These are phyloP conservation scores for Mormyrus iriodes DNA, from an alignment of 2,113 vertebrate genomes.

Conservation along the genomic window DNA sequence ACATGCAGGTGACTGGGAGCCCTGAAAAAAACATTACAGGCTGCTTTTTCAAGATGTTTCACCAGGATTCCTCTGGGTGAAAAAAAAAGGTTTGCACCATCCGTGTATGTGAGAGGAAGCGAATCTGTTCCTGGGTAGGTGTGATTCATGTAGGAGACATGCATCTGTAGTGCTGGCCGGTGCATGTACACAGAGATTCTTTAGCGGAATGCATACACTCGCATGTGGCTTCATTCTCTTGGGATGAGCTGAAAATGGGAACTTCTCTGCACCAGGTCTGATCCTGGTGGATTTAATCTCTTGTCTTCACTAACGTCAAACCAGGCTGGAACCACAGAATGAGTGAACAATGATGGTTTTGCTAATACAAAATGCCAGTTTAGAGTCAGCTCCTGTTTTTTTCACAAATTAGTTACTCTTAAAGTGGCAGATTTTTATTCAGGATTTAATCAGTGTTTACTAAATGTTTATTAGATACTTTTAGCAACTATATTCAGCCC, in stretches of 20 bases:
- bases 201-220: not conserved
- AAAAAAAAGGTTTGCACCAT: not conserved
- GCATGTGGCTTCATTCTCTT: not conserved
- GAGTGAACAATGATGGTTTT: not conserved
- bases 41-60: constrained; percentile 6
- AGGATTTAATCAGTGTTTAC: not conserved
- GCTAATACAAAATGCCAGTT: not conserved
- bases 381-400: not conserved
- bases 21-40: not conserved
- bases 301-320: not conserved
- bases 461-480: not conserved
- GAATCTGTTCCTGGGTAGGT: not conserved
- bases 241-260: not conserved
- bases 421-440: not conserved
- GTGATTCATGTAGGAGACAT: constrained; percentile 1
- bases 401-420: not conserved
- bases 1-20: not conserved
- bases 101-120: constrained; percentile 2
- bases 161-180: not conserved
- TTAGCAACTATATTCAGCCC: not conserved
- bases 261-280: not conserved
- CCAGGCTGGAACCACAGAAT: not conserved
- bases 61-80: not conserved
- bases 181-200: not conserved
- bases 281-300: not conserved